Evolutionary conservation across 2,888 invertebrate genomes (phyloP).

Genomic region (Drosophila borborema): DNA sequence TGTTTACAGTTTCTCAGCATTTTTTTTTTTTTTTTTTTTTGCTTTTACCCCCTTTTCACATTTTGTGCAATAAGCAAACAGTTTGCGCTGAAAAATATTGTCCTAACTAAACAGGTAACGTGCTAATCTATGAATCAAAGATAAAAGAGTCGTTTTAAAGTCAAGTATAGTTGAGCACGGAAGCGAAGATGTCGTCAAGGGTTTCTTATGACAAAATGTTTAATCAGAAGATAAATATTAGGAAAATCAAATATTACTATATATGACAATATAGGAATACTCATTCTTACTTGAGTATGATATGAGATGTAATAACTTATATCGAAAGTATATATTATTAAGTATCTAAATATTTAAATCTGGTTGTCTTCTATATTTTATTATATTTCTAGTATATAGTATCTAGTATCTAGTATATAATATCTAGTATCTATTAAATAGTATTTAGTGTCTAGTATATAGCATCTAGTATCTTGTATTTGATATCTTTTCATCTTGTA

Average conservation of each 20-base stretch:
- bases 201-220: neutral
- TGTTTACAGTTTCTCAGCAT: conserved; percentile 10
- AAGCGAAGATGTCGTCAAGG: neutral
- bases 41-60: neutral
- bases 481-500: neutral
- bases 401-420: neutral
- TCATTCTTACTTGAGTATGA: too few species aligned
- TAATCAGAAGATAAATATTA: neutral
- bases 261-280: too few species aligned
- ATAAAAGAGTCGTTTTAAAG: conserved; percentile 20
- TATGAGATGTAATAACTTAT: too few species aligned
- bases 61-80: conserved; percentile 14
- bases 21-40: neutral
- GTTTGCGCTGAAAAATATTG: neutral
- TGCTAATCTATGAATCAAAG: conserved; percentile 24
- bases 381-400: neutral
- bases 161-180: neutral
- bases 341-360: neutral
- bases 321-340: too few species aligned
- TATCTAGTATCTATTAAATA: too few species aligned
- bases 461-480: neutral
- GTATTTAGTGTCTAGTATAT: neutral
- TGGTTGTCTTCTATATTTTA: too few species aligned
- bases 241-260: neutral
- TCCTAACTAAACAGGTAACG: conserved; percentile 4